These are phyloP conservation scores for Cheirogaleus major DNA, from an alignment of 2,797 vertebrate species.

Conservation along the genomic window DNA sequence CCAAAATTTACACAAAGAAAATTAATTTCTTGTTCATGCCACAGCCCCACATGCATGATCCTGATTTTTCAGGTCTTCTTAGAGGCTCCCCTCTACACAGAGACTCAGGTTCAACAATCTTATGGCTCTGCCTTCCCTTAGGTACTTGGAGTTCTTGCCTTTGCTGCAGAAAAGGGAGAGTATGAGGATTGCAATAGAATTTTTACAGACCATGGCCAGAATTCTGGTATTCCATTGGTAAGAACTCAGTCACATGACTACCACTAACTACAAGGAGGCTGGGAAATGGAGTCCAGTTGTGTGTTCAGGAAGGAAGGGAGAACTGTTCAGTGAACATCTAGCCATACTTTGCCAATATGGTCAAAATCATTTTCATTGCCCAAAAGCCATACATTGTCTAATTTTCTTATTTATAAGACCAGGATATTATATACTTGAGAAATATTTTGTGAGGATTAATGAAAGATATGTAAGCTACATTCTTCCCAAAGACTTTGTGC, in stretches of 20 bases:
- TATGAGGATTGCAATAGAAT: not conserved
- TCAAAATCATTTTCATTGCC: constrained; percentile 39
- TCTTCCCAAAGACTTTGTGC: constrained; percentile 14
- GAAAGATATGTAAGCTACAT: constrained; percentile 15
- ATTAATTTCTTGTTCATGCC: not conserved
- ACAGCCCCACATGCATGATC: not conserved
- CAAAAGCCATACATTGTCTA: not conserved
- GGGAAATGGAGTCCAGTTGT: not conserved
- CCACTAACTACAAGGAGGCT: not conserved
- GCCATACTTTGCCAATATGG: not conserved
- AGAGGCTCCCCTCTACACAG: not conserved
- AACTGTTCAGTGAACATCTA: not conserved
- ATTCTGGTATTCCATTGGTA: not conserved
- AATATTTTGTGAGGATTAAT: constrained; percentile 21
- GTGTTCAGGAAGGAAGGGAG: not conserved
- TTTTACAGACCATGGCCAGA: not conserved
- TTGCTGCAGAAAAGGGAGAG: not conserved
- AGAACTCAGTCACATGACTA: not conserved
- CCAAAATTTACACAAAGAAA: not conserved
- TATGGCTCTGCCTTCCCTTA: not conserved
- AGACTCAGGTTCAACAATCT: not conserved
- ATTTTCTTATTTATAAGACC: constrained; percentile 38
- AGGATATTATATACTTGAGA: not conserved
- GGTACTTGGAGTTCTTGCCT: not conserved
- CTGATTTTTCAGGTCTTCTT: not conserved